Conservation (phyloP, 2,888 invertebrate genomes). For the Xanthorhoe spadicearia region DNA sequence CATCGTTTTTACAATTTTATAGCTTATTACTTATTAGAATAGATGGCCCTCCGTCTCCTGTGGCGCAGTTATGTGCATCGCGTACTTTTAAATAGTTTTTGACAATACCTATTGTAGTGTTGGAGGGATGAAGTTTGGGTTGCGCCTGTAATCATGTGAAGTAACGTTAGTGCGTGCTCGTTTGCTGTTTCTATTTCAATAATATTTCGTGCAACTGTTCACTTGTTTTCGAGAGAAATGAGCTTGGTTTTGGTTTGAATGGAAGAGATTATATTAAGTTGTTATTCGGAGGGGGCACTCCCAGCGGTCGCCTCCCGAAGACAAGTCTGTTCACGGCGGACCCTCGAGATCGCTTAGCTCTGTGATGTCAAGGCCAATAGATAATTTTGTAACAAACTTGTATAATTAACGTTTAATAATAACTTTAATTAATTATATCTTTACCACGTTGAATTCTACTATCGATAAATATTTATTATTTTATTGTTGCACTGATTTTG, state of each 20-base stretch:
- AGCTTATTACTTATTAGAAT: conserved; percentile 52
- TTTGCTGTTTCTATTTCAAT: conserved; percentile 43
- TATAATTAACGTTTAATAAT: conserved; percentile 76
- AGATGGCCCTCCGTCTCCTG: conserved; percentile 49
- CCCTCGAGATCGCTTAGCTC: conserved; percentile 75
- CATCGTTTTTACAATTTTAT: conserved; percentile 57
- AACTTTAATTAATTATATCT: conserved; percentile 74
- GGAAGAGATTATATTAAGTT: conserved; percentile 39
- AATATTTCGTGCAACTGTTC: conserved; percentile 44
- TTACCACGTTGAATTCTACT: conserved; percentile 81
- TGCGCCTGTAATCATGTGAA: conserved; percentile 46
- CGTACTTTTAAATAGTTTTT: conserved; percentile 50
- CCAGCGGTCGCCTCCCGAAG: conserved; percentile 38
- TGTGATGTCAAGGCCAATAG: conserved; percentile 84
- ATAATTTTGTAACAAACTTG: conserved; percentile 81
- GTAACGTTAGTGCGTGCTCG: conserved; percentile 47
- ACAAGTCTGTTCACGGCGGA: conserved; percentile 50
- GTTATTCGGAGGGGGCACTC: conserved; percentile 20
- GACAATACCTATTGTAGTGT: conserved; percentile 46
- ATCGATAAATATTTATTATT: conserved; percentile 82
- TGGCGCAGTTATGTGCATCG: conserved; percentile 62
- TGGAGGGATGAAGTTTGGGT: conserved; percentile 51
- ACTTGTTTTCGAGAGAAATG: conserved; percentile 29
- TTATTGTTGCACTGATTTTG: conserved; percentile 84
- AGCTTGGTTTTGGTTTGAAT: conserved; percentile 43